These are phyloP conservation scores for Drosophila dunni DNA, from an alignment of 1,140 invertebrate genomes.

Conservation along the genomic window DNA sequence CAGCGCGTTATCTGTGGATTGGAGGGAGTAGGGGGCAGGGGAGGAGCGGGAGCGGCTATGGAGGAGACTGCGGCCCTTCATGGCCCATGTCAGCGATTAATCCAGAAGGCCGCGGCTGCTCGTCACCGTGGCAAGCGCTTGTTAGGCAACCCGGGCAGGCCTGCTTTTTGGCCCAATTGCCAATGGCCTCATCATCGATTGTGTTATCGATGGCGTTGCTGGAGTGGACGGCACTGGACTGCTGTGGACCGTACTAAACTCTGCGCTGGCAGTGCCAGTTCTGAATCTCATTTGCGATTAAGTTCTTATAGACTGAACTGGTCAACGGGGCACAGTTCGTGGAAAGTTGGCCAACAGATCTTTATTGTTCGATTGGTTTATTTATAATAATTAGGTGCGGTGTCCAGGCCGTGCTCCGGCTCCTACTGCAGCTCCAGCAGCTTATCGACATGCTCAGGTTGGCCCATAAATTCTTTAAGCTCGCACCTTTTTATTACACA, in stretches of 20 bases:
- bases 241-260: neutral
- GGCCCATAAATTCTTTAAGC: constrained; percentile 84
- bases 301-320: constrained; percentile 71
- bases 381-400: constrained; percentile 85
- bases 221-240: neutral
- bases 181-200: constrained; percentile 73
- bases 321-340: constrained; percentile 61
- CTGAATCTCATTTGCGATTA: constrained; percentile 80
- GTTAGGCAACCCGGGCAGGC: constrained; percentile 36
- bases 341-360: constrained; percentile 80
- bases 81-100: constrained; percentile 79
- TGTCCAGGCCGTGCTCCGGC: constrained; percentile 67
- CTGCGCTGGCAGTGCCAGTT: constrained; percentile 22
- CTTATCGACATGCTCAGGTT: constrained; percentile 64
- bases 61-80: neutral
- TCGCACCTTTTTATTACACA: constrained; percentile 84
- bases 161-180: constrained; percentile 48
- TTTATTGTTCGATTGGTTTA: constrained; percentile 85
- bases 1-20: constrained; percentile 67
- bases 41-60: too few species aligned
- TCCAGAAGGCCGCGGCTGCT: constrained; percentile 64
- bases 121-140: constrained; percentile 68
- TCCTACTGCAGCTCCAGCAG: constrained; percentile 29
- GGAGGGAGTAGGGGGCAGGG: neutral
- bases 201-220: constrained; percentile 83